Evolutionary conservation across 30 jellyfish, hydroid and myxozoan species (phyloP).

Genomic region (Sanderia malayensis): DNA sequence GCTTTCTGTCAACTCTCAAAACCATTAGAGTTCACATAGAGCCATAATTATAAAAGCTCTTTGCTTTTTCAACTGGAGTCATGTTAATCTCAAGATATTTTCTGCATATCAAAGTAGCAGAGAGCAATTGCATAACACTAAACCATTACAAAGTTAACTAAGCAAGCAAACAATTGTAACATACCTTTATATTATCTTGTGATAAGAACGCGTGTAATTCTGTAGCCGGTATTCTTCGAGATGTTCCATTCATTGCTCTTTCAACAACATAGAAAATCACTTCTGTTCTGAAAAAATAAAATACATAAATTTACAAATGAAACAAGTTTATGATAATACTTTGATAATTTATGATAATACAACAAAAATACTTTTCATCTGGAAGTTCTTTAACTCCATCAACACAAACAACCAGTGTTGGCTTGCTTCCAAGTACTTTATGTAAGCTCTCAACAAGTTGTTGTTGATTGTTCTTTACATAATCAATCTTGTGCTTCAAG

Average conservation of each 20-base stretch:
- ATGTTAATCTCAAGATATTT: no score
- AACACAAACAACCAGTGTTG: conserved; percentile 87
- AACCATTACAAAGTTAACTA: not conserved
- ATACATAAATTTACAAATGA: no score
- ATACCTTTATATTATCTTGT: conserved; percentile 66
- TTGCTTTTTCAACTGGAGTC: no score
- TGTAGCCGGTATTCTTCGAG: conserved; percentile 84
- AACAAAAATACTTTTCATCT: conserved; percentile 71
- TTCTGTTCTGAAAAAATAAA: conserved; percentile 58
- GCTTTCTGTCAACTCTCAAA: no score
- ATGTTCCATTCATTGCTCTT: conserved; percentile 80
- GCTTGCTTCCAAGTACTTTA: conserved; percentile 73
- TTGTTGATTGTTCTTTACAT: conserved; percentile 73
- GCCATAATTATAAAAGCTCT: no score
- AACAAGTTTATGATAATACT: no score
- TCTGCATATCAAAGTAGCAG: no score
- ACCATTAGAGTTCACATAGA: no score
- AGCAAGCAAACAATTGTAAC: not conserved
- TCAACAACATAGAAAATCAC: conserved; percentile 77
- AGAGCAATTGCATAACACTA: no score
- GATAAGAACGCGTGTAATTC: conserved; percentile 65
- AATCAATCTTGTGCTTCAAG: conserved; percentile 68
- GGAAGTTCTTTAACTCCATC: conserved; percentile 84
- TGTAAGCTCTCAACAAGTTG: conserved; percentile 80
- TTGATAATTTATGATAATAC: no score